Percentiles rank a stretch among this genome's conserved stretches.
Conservation (phyloP, 2,797 vertebrate species). For the Hyperoplus immaculatus region DNA sequence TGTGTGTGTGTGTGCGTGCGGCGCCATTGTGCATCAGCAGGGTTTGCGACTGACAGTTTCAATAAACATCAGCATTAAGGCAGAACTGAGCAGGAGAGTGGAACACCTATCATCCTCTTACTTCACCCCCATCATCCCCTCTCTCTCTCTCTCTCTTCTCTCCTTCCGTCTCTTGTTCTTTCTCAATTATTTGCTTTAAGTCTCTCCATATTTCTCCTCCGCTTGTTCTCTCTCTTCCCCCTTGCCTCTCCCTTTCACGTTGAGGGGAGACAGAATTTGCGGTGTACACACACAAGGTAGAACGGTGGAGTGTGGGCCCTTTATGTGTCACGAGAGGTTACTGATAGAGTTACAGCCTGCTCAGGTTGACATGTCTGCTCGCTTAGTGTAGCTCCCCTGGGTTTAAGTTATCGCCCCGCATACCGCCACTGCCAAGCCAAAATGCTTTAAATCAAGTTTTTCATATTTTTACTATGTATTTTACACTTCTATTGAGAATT, state of each 20-base stretch:
- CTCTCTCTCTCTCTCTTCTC: conserved; percentile 7
- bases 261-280: conserved; percentile 31
- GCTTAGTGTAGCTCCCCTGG: conserved; percentile 49
- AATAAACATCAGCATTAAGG: conserved; percentile 77
- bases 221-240: not conserved
- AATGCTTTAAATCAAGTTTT: conserved; percentile 37
- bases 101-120: conserved; percentile 44
- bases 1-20: not conserved
- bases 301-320: conserved; percentile 39
- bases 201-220: not conserved
- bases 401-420: conserved; percentile 24
- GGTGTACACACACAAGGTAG: conserved; percentile 42
- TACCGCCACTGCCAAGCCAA: conserved; percentile 5
- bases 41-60: conserved; percentile 65
- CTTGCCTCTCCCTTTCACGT: not conserved
- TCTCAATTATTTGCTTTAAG: conserved; percentile 7
- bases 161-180: not conserved
- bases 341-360: conserved; percentile 56
- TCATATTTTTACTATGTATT: conserved; percentile 23
- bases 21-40: conserved; percentile 28
- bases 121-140: conserved; percentile 21
- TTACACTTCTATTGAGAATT: conserved; percentile 22
- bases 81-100: conserved; percentile 56
- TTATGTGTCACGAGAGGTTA: conserved; percentile 65
- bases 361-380: conserved; percentile 55